These are phyloP conservation scores for Pangasius krempfi DNA, from an alignment of 2,797 vertebrate genomes.

Conservation along the genomic window DNA sequence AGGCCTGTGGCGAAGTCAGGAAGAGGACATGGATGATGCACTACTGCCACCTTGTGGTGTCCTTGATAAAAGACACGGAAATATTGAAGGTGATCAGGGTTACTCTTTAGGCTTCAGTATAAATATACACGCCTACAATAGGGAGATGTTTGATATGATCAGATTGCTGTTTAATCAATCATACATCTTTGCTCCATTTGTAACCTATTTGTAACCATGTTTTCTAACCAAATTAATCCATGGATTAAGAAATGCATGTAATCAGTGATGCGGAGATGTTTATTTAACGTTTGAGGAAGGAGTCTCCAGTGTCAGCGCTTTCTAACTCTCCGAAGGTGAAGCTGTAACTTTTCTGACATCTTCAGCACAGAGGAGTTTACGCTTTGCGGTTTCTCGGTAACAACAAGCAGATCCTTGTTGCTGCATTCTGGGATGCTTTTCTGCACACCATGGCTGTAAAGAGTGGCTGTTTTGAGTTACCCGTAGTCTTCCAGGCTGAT, in stretches of 20 bases:
- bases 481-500: not conserved
- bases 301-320: not conserved
- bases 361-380: too few species aligned
- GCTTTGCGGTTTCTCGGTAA: too few species aligned
- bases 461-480: not conserved
- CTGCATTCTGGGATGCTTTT: not conserved
- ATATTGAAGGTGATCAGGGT: not conserved
- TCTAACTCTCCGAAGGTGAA: too few species aligned
- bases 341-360: too few species aligned
- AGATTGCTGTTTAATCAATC: not conserved
- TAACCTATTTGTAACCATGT: too few species aligned
- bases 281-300: not conserved
- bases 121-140: not conserved
- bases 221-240: not conserved
- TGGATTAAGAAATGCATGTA: not conserved
- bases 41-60: conserved; percentile 48
- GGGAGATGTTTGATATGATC: not conserved
- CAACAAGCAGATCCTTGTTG: too few species aligned
- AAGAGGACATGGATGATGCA: not conserved
- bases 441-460: not conserved
- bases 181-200: not conserved
- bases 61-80: not conserved
- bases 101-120: not conserved
- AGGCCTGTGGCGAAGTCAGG: not conserved
- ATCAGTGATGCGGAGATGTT: not conserved